Base-by-base conservation (phyloP, 2,113 vertebrate genomes). In the Furnarius figulus region DNA sequence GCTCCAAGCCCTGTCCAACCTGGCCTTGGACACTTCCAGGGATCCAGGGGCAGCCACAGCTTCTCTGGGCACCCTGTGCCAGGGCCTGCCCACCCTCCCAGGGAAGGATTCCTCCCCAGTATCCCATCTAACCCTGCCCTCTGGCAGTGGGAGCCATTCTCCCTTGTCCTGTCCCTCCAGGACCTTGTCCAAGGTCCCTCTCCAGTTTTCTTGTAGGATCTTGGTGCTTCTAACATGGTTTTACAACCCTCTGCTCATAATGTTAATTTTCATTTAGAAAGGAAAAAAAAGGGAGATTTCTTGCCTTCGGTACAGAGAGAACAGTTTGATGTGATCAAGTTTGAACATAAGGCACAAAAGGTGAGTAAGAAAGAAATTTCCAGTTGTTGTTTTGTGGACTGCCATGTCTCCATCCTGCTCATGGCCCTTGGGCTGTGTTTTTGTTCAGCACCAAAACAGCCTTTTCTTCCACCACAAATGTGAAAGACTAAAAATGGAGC, bases 381-480 rank as follows among this genome's bases (percentile, higher is more conserved):
- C 5, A 2, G 5, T 52, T 86, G 5, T 52, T 86, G 0, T 86
- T 94, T 46, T 39, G 67, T 8, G 7, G 10, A 12, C 35, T 55
- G 63, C 50, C n/a, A 18, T 30, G 23, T 25, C 35, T 62, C 52
- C 30, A 0, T 42, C 1, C 28, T 71, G 52, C 58, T 73, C 10
- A 0, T 12, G 10, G 27, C 16, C 27, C 71, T 46, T 10, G 35
- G 14, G 27, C 68, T 67, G 0, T 33, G 47, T 1, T 61, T 65
- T 52, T 70, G 12, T 81, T 56, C 46, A 49, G 81, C 77, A 62
- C 68, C 24, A 71, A 58, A 84, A 44, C 7, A 62, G 55, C 31
- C 20, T 37, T 52, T 93, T 39, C 47, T 93, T 61, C 35, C 40
- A 52, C n/a, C 7, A 44, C 7, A 10, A 30, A n/a, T 1, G 1